Conservation (phyloP, 1,140 invertebrate genomes). For the Bombus confusus region DNA sequence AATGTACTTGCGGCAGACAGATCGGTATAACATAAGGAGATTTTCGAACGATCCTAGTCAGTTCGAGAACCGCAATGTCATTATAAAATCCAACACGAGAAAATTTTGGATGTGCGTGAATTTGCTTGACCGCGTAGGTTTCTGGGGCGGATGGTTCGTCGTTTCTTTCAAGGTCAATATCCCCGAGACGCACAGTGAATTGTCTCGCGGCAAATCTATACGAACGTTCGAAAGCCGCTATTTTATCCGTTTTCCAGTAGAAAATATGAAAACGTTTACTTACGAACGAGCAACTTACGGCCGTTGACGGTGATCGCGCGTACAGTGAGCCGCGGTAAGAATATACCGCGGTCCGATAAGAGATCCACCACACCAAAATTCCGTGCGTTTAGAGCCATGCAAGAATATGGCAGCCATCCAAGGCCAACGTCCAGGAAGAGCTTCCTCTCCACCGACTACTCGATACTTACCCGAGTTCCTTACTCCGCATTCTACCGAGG, state of each 20-base stretch:
- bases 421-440: constrained; percentile 92
- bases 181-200: constrained; percentile 94
- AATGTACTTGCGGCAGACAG: constrained; percentile 88
- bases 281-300: constrained; percentile 86
- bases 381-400: constrained; percentile 91
- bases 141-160: constrained; percentile 91
- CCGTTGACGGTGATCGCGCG: constrained; percentile 91
- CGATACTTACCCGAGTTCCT: constrained; percentile 91
- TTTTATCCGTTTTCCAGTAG: not conserved
- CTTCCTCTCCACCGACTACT: constrained; percentile 94
- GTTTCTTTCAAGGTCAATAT: constrained; percentile 91
- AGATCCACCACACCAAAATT: constrained; percentile 97
- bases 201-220: constrained; percentile 91
- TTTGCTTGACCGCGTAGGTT: constrained; percentile 89
- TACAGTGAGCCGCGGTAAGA: constrained; percentile 96
- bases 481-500: constrained; percentile 88
- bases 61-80: constrained; percentile 92
- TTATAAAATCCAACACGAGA: constrained; percentile 94
- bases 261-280: not conserved
- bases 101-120: constrained; percentile 91
- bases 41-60: constrained; percentile 88
- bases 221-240: not conserved
- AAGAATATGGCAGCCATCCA: constrained; percentile 97
- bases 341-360: constrained; percentile 91
- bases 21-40: constrained; percentile 94